Evolutionary conservation across 2,888 invertebrate genomes (phyloP), one percentile per base, ranked within the genome.

Genomic region (Leptinotarsa tumamoca): DNA sequence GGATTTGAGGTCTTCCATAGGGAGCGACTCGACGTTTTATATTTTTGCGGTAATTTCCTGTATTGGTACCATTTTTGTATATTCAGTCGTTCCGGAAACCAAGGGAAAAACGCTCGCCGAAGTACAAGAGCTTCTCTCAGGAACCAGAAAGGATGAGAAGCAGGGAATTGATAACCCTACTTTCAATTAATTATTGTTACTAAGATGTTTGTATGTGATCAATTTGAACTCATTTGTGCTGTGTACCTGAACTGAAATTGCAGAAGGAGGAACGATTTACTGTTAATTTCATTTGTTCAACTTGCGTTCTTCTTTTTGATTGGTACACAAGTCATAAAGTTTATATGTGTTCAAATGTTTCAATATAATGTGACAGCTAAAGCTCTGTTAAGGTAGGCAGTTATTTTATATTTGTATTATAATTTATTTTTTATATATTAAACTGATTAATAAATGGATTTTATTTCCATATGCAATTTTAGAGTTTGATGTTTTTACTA

Each of bases 11-110:
- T 68, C 76, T 0, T 85, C 89, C 0, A 89, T 94, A 54, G 93
- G 93, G 0, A 85, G 88, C 1, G 92, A 92, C 33, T 90, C 90
- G 77, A 93, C 94, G 49, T 95, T 95, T 87, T 95, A 94, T 92
- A 86, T 94, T 63, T 95, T 95, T 84, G 91, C 94, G 0, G 91
- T 89, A 0, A 90, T 95, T 23, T 93, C 94, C 84, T 84, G 91
- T 0, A 4, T 92, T 0, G 94, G 93, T 0, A 91, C 91, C 50
- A 78, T 92, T 52, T 95, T 95, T 81, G 93, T 95, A 50, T 92
- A 91, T 88, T 90, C 93, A 80, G 81, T 92, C 4, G 92, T 93
- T 0, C 92, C 93, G 0, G 93, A 93, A 85, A 93, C 93, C 10
- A 94, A 93, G 85, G 94, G 94, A 49, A 93, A 93, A 87, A 80